phyloP scores from a whole-genome alignment of 1,140 invertebrate genomes.

The Drosophila murphyi region DNA sequence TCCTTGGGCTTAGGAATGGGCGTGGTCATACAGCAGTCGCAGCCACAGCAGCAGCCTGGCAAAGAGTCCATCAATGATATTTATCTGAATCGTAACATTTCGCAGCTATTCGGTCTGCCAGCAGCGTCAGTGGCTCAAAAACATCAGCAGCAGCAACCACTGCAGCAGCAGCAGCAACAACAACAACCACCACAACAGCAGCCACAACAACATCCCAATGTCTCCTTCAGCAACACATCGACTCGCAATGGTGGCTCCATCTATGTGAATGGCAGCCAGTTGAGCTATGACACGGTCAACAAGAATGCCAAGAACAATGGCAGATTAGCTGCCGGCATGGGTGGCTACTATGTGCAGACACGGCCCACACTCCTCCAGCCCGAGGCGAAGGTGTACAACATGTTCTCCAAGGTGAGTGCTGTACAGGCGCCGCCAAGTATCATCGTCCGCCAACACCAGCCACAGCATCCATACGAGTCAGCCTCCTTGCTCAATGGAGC shows the following conservation, averaged over 20 bases:
- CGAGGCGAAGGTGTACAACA: slow-evolving; percentile 77
- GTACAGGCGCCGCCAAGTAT: slow-evolving; percentile 58
- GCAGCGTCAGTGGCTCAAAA: slow-evolving; percentile 3
- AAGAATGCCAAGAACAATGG: slow-evolving; percentile 69
- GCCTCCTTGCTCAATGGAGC: slow-evolving; percentile 40
- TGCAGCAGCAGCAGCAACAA: slow-evolving; percentile 27
- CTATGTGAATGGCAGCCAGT: slow-evolving; percentile 72
- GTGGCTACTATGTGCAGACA: slow-evolving; percentile 72
- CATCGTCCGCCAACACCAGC: slow-evolving; percentile 64
- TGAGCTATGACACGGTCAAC: slow-evolving; percentile 66
- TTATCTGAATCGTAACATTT: slow-evolving; percentile 79
- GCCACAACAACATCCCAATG: slow-evolving; percentile 66
- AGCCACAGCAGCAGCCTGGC: slow-evolving; percentile 25
- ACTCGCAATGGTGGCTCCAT: slow-evolving; percentile 66
- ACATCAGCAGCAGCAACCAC: background rate
- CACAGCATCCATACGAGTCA: slow-evolving; percentile 38
- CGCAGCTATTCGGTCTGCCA: slow-evolving; percentile 70
- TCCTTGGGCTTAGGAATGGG: slow-evolving; percentile 36
- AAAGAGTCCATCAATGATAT: slow-evolving; percentile 80
- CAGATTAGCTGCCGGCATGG: slow-evolving; percentile 37
- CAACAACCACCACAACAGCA: slow-evolving; percentile 28
- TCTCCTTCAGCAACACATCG: slow-evolving; percentile 74
- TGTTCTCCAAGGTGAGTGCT: slow-evolving; percentile 77
- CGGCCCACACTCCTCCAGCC: slow-evolving; percentile 57
- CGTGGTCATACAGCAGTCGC: background rate